A percentile compares a stretch with the other conserved stretches of the same genome.
These are phyloP conservation scores for Pseudorhiza aurosa DNA, from an alignment of 30 jellyfish, hydroid and myxozoan species.

Conservation along the genomic window DNA sequence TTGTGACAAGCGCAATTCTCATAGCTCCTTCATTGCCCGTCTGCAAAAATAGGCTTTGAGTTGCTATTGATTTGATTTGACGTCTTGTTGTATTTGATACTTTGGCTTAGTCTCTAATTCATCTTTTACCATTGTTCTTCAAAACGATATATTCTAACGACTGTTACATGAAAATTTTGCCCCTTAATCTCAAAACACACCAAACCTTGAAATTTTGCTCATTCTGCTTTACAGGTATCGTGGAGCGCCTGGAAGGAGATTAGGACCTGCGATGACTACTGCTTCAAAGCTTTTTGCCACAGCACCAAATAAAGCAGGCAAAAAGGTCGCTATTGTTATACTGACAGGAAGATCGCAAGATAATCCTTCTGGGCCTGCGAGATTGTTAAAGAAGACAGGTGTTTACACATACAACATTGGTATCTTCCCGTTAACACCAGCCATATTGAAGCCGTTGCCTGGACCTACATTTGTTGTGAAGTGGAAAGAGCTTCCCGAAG, in stretches of 20 bases:
- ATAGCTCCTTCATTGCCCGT: too few relatives aligned
- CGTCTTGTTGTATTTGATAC: too few relatives aligned
- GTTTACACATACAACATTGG: slow-evolving; percentile 28
- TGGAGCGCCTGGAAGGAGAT: slow-evolving; percentile 48
- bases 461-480: neutral
- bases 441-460: slow-evolving; percentile 25
- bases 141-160: too few relatives aligned
- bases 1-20: too few relatives aligned
- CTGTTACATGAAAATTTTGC: too few relatives aligned
- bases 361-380: slow-evolving; percentile 9
- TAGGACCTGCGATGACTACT: slow-evolving; percentile 57
- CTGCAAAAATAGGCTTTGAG: too few relatives aligned
- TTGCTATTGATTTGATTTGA: too few relatives aligned
- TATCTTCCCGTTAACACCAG: slow-evolving; percentile 20
- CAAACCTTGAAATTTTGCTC: too few relatives aligned
- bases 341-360: slow-evolving; percentile 51
- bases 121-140: too few relatives aligned
- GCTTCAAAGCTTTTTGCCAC: slow-evolving; percentile 46
- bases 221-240: slow-evolving; percentile 8
- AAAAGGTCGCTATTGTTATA: slow-evolving; percentile 41
- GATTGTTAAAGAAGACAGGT: slow-evolving; percentile 17
- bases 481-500: slow-evolving; percentile 38
- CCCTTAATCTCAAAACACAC: too few relatives aligned
- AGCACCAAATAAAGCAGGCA: slow-evolving; percentile 56
- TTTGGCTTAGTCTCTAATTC: too few relatives aligned